These are phyloP conservation scores for Echeneis naucrates DNA, from an alignment of 2,797 vertebrate genomes.

Conservation along the genomic window DNA sequence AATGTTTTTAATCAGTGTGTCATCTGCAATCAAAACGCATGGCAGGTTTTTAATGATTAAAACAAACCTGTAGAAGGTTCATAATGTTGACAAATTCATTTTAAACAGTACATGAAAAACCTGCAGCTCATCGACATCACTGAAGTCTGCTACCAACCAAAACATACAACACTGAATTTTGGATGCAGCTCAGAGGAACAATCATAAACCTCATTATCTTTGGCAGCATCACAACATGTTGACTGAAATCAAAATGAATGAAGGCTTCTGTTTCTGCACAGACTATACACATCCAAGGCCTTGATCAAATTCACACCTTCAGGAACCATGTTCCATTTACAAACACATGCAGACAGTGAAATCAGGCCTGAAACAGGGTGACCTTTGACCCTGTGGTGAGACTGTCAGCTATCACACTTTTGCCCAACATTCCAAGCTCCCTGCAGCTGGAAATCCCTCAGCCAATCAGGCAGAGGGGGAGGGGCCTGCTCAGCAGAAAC, in stretches of 20 bases:
- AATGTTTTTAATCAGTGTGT: neutral
- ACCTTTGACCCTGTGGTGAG: conserved; percentile 59
- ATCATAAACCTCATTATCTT: neutral
- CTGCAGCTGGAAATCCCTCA: neutral
- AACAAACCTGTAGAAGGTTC: too few species aligned
- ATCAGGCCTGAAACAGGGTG: conserved; percentile 4
- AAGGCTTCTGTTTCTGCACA: too few species aligned
- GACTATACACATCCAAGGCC: too few species aligned
- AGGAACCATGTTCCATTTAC: too few species aligned
- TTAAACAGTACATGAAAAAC: too few species aligned
- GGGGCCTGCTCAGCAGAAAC: conserved; percentile 4
- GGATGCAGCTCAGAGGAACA: too few species aligned
- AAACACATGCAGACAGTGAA: neutral
- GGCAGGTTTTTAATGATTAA: neutral
- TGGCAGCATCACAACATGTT: neutral
- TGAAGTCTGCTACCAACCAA: too few species aligned
- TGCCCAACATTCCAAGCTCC: conserved; percentile 62
- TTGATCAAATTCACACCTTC: too few species aligned
- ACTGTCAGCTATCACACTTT: conserved; percentile 55
- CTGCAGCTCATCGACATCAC: too few species aligned
- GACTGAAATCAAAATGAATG: neutral
- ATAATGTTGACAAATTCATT: too few species aligned
- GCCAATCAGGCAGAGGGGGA: conserved; percentile 4
- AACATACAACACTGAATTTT: neutral
- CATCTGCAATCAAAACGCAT: neutral